Evolutionary conservation across 2,113 vertebrate genomes (phyloP), one percentile per base, ranked within the genome.

Genomic region (Neodontobutis hainanensis): DNA sequence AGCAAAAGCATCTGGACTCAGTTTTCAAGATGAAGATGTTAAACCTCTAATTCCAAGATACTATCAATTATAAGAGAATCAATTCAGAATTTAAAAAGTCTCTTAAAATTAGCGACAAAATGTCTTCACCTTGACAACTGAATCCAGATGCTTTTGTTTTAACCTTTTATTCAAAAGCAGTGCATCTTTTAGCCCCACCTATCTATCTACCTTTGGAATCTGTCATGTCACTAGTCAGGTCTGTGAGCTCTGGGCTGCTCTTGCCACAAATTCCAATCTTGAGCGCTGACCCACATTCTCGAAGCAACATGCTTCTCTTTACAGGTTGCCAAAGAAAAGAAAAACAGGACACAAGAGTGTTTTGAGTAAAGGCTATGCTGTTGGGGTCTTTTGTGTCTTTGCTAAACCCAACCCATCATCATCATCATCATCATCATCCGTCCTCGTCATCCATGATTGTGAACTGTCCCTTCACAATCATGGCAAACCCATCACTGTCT

Each of bases 251-350:
- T 60, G 10, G 19, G 63, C 34, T 81, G 65, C 65, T 81, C 62
- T 56, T 77, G 70, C 67, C 47, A 72, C 77, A 73, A 81, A 82
- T 81, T 83, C 73, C 71, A 71, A 55, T 84, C 48, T 53, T 38
- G 76, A 77, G 80, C 67, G 70, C 53, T 89, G 87, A 90, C 89
- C 89, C 82, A 91, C 77, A 91, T 91, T 87, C 81, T 78, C 38
- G 0, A 5, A 85, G 77, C 64, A 70, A 83, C 64, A 53, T 62
- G 77, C 61, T 80, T 82, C 64, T 77, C 50, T 63, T 73, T 65
- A 66, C 75, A 59, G 69, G 67, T 73, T 70, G 58, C 61, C 51
- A 63, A 69, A 57, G 47, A 67, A 63, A 67, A 77, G 40, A 68
- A 81, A 80, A 82, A 71, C 70, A 57, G 52, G 65, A 75, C 84